These are phyloP conservation scores for Drosophila conformis DNA, from an alignment of 2,888 invertebrate species.

Conservation along the genomic window DNA sequence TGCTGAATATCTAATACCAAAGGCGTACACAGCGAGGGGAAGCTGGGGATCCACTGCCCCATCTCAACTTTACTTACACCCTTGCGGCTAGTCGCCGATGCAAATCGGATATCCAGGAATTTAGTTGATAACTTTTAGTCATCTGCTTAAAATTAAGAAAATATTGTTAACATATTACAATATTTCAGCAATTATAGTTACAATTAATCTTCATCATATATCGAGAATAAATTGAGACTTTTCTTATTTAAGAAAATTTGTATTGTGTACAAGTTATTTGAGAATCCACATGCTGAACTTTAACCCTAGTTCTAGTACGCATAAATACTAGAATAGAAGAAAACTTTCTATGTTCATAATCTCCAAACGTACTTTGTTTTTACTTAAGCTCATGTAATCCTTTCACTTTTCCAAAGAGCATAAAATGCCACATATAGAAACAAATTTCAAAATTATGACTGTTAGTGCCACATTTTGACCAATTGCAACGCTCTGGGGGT, in stretches of 20 bases:
- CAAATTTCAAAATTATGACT: constrained; percentile 6
- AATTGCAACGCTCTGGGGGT: constrained; percentile 15
- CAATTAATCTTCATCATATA: background rate
- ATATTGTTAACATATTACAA: background rate
- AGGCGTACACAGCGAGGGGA: no score
- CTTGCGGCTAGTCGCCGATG: background rate
- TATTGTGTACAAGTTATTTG: background rate
- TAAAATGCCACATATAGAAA: background rate
- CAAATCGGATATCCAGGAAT: background rate
- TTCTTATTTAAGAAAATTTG: background rate
- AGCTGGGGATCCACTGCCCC: background rate
- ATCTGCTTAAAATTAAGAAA: background rate
- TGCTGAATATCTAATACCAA: background rate
- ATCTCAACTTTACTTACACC: background rate
- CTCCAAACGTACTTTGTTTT: background rate
- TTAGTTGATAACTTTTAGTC: background rate
- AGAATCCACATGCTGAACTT: background rate
- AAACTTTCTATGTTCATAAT: background rate
- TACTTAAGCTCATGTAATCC: background rate
- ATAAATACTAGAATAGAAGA: background rate
- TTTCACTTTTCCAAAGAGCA: background rate
- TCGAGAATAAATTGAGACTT: background rate
- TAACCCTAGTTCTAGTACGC: background rate
- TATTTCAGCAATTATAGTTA: background rate
- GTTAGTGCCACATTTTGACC: constrained; percentile 6